These are phyloP conservation scores for Clarias fuscus DNA, from an alignment of 2,797 vertebrate species.

Conservation along the genomic window DNA sequence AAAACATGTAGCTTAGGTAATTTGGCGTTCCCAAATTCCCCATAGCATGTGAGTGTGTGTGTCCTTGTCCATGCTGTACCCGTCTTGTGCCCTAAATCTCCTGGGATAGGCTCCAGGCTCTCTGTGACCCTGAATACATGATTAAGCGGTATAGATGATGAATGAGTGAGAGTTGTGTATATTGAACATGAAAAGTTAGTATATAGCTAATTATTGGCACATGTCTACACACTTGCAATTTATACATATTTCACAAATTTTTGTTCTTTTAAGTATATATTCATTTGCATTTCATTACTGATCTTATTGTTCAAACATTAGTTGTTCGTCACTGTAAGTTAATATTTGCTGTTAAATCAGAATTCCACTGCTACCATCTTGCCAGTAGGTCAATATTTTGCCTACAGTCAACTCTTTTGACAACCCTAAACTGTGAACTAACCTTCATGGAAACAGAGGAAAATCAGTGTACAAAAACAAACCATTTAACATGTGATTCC, in stretches of 20 bases:
- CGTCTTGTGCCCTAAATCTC: too few relatives aligned
- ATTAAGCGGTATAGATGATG: not conserved
- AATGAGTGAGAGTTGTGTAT: not conserved
- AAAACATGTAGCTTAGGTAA: too few relatives aligned
- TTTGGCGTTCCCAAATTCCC: too few relatives aligned
- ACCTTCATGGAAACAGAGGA: not conserved
- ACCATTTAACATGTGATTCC: not conserved
- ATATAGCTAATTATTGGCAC: not conserved
- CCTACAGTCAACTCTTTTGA: not conserved
- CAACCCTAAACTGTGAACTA: not conserved
- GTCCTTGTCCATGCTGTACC: too few relatives aligned
- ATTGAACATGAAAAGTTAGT: not conserved
- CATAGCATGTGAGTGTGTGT: too few relatives aligned
- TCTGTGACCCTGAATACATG: too few relatives aligned
- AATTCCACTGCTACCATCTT: constrained; percentile 11
- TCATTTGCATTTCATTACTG: too few relatives aligned
- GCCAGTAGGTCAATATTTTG: not conserved
- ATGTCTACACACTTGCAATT: not conserved
- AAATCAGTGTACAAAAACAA: not conserved
- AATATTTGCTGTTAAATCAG: not conserved
- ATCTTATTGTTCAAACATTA: not conserved
- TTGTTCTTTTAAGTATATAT: not conserved
- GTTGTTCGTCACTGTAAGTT: not conserved
- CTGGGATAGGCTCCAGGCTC: too few relatives aligned
- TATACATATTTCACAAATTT: not conserved